Evolutionary conservation across 2,113 vertebrate species (phyloP), one percentile per base, ranked within the genome.

Genomic region (Gymnocephalus cernua): DNA sequence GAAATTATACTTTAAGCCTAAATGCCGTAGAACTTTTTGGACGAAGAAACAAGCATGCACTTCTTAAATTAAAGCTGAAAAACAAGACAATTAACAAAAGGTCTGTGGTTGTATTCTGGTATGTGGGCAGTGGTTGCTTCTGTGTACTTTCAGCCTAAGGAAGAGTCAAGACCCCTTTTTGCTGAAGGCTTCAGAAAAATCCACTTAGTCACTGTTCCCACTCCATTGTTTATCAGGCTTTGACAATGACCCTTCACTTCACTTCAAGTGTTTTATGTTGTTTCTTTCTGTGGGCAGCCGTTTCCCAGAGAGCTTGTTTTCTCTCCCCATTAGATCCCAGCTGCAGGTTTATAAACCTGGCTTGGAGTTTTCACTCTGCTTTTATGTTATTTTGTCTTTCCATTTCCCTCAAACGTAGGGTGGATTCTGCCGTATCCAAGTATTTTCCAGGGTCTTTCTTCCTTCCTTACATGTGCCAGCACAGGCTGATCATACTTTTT

Each of bases 231-330:
- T 41, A 41, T 67, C 81, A 65, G 80, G 51, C 66, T 62, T 38
- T 56, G 48, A 73, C 76, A 32, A 50, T 65, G 71, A 66, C 9
- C 79, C 78, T 76, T 74, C 74, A 82, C 78, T 76, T 74, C 74
- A 82, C 70, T 56, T 76, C 48, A 4, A 81, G 51, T 80, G 81
- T 86, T 83, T 15, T 58, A 54, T 1, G 23, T 27, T 2, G 32
- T 21, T 72, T 25, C 15, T 69, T 35, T 9, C n/a, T 12, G 19
- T 23, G 45, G 35, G 47, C 50, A 13, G 47, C 35, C 44, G 0
- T 41, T 57, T 38, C 9, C 51, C 38, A 68, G n/a, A 41, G n/a
- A 74, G 48, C 23, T 54, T 11, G 53, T 73, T 56, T 53, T 4
- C 15, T 7, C 14, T 6, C 25, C 25, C 9, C 25, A 13, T 27